Evolutionary conservation across 2,797 vertebrate genomes (phyloP).

Genomic region (Euphonia xanthogaster): DNA sequence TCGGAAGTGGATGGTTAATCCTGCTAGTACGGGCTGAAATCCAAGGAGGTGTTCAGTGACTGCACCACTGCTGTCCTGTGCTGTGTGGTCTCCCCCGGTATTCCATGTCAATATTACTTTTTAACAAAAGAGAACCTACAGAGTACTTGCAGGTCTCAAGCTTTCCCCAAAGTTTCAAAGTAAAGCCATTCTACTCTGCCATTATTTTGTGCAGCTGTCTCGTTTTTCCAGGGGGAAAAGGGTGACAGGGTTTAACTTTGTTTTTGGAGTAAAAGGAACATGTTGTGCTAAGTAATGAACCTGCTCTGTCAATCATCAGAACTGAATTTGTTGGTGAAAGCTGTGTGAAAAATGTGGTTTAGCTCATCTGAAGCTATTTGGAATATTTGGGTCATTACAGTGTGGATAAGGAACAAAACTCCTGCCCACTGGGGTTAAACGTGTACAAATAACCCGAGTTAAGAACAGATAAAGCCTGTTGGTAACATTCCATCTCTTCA

Average conservation of each 20-base stretch:
- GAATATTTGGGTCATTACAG: neutral
- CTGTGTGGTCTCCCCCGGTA: neutral
- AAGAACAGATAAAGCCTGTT: neutral
- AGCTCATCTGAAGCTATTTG: neutral
- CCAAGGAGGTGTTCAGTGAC: neutral
- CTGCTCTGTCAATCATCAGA: neutral
- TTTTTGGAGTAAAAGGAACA: neutral
- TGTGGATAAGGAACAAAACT: neutral
- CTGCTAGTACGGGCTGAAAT: neutral
- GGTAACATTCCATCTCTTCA: constrained; percentile 13
- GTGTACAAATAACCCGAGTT: neutral
- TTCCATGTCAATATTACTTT: neutral
- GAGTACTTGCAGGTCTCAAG: neutral
- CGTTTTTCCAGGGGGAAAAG: neutral
- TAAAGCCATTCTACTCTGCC: constrained; percentile 8
- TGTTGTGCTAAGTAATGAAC: neutral
- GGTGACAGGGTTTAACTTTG: neutral
- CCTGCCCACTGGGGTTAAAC: neutral
- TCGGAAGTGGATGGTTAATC: neutral
- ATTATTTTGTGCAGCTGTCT: neutral
- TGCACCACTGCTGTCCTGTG: neutral
- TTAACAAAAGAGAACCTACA: neutral
- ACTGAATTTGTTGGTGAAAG: neutral
- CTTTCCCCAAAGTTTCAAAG: constrained; percentile 11
- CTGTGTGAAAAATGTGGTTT: neutral